These are phyloP conservation scores for Acipenser transmontanus DNA, from an alignment of 2,797 vertebrate species.

Conservation along the genomic window DNA sequence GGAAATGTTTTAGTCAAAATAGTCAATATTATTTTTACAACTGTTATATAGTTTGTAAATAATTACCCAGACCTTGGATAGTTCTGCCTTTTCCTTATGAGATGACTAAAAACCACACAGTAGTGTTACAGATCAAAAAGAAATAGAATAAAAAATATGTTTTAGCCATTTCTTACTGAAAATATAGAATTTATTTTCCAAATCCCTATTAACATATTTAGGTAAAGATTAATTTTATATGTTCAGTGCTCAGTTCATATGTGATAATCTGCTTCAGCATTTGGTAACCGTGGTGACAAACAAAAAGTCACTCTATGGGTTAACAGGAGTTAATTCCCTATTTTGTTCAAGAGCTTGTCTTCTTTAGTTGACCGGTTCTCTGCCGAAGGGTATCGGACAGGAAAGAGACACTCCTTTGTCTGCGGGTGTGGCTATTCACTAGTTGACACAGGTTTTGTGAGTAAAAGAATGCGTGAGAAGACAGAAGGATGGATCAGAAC, in stretches of 20 bases:
- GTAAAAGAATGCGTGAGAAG: neutral
- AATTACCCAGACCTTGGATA: neutral
- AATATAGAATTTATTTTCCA: neutral
- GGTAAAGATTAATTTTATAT: slow-evolving; percentile 18
- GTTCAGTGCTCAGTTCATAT: slow-evolving; percentile 64
- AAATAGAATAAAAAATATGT: slow-evolving; percentile 32
- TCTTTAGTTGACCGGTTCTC: slow-evolving; percentile 37
- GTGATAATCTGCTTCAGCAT: slow-evolving; percentile 46
- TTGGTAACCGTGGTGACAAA: slow-evolving; percentile 46
- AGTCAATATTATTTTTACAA: neutral
- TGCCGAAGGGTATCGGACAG: slow-evolving; percentile 18
- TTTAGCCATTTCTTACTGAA: slow-evolving; percentile 25
- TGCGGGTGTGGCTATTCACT: slow-evolving; percentile 32
- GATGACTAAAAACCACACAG: neutral
- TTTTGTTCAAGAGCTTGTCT: slow-evolving; percentile 29
- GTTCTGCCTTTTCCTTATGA: neutral
- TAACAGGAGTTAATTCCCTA: slow-evolving; percentile 26
- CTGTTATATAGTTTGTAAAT: neutral
- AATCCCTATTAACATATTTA: neutral
- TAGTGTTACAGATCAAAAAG: neutral
- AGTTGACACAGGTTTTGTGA: too few relatives aligned
- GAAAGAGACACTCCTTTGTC: slow-evolving; percentile 35
- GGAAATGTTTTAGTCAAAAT: neutral
- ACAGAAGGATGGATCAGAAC: slow-evolving; percentile 64
- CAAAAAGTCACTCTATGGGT: neutral